Conservation (phyloP, 2,888 invertebrate genomes). For the Watsonalla cultraria region DNA sequence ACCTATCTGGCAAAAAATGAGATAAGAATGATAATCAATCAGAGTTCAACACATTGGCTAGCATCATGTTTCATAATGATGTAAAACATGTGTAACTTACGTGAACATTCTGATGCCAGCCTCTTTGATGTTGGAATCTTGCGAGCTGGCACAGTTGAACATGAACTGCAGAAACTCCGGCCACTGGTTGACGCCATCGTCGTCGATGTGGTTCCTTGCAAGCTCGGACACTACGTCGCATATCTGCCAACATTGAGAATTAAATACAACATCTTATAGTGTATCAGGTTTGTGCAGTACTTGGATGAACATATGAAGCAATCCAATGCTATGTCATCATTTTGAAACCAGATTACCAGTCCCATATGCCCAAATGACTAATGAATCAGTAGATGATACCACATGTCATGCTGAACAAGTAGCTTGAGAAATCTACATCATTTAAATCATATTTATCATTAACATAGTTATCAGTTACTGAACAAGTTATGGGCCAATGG, state of each 20-base stretch:
- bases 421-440: too few relatives aligned
- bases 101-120: constrained; percentile 96
- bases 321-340: too few relatives aligned
- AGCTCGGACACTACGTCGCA: constrained; percentile 98
- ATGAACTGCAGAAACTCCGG: constrained; percentile 96
- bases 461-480: too few relatives aligned
- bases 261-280: constrained; percentile 1
- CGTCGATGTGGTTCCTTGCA: constrained; percentile 95
- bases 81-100: constrained; percentile 66
- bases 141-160: constrained; percentile 94
- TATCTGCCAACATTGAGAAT: constrained; percentile 64
- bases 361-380: too few relatives aligned
- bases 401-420: too few relatives aligned
- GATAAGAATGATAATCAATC: not conserved
- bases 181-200: constrained; percentile 97
- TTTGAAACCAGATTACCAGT: too few relatives aligned
- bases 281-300: constrained; percentile 3
- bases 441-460: too few relatives aligned
- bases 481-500: too few relatives aligned
- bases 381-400: too few relatives aligned
- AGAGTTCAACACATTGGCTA: not conserved
- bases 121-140: constrained; percentile 91
- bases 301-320: not conserved
- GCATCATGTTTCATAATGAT: not conserved
- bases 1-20: not conserved